These are phyloP conservation scores for Zaprionus africanus DNA, from an alignment of 1,140 invertebrate genomes.

Conservation along the genomic window DNA sequence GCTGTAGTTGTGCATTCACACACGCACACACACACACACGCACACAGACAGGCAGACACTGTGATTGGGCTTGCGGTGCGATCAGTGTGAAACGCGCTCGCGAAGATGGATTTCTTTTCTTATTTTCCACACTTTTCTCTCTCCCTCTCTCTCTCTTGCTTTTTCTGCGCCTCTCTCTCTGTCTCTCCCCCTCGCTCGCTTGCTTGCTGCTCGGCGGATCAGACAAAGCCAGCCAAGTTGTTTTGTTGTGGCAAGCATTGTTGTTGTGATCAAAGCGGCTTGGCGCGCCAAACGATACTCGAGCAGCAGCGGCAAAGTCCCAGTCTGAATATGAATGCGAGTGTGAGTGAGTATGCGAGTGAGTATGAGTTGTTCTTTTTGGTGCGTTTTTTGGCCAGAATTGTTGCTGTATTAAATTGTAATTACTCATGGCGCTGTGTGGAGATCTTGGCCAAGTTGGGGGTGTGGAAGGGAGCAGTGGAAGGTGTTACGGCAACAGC, in stretches of 20 bases:
- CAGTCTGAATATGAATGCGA: slow-evolving; percentile 19
- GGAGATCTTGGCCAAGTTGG: not conserved
- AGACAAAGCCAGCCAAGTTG: slow-evolving; percentile 79
- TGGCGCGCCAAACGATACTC: slow-evolving; percentile 69
- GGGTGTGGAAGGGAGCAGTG: not conserved
- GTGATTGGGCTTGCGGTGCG: slow-evolving; percentile 43
- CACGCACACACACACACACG: slow-evolving; percentile 6
- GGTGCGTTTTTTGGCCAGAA: slow-evolving; percentile 38
- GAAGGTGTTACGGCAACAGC: not conserved
- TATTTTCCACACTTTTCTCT: slow-evolving; percentile 47
- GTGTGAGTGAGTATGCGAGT: slow-evolving; percentile 14
- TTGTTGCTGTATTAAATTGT: slow-evolving; percentile 72
- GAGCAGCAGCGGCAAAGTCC: slow-evolving; percentile 4
- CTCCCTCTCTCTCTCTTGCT: slow-evolving; percentile 14
- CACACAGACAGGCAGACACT: not conserved
- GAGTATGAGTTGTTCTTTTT: slow-evolving; percentile 66
- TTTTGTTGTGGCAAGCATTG: slow-evolving; percentile 83
- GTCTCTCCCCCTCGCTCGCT: not conserved
- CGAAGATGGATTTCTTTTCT: slow-evolving; percentile 80
- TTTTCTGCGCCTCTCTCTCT: slow-evolving; percentile 2
- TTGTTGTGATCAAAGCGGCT: slow-evolving; percentile 82
- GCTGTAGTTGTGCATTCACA: slow-evolving; percentile 28
- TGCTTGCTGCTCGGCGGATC: not conserved
- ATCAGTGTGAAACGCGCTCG: slow-evolving; percentile 61
- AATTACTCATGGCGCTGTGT: slow-evolving; percentile 61